Base-by-base conservation (phyloP, 1,140 invertebrate genomes). In the Zaprionus gabonicus region DNA sequence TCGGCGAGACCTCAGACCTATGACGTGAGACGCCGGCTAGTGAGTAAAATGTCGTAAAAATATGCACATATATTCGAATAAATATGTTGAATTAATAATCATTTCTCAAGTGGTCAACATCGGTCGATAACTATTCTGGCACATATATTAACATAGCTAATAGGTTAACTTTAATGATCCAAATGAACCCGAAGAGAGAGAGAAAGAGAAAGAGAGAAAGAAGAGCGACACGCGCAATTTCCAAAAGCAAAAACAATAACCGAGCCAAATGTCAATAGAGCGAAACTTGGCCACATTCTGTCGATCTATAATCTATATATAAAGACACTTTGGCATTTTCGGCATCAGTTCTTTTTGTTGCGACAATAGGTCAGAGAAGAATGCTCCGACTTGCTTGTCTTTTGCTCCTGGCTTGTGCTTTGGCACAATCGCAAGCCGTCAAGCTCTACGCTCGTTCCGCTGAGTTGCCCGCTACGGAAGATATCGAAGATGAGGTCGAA, bases 21-120 rank as follows among this genome's bases (percentile, higher is more conserved):
- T 7, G 41, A 44, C 41, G 6, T 44, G 41, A n/a, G 41, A 23
- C 46, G 17, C 17, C 46, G 13, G 46, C 17, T 23, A 9, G 15
- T 28, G 15, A 5, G 25, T 17, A 46, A 46, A 46, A 46, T 3
- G 41, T 25, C 12, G 23, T 31, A 27, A 65, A 66, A 15, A 36
- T 73, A 74, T 74, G 71, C 71, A 63, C 71, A 74, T 69, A 69
- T 74, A 17, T 53, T 25, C n/a, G 15, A 17, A 46, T 10, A 17
- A 46, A 46, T 46, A 46, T n/a, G n/a, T 25, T n/a, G 27, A 38
- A 72, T 68, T 55, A 60, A 69, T 56, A 68, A 23, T 62, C 13
- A 58, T 25, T 62, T 62, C 28, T 69, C 41, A n/a, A 51, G 15
- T 20, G 4, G 12, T 2, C 13, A 17, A 59, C 55, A 51, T 51